Conservation (phyloP, 2,113 vertebrate species). For the Bubalus kerabau region DNA sequence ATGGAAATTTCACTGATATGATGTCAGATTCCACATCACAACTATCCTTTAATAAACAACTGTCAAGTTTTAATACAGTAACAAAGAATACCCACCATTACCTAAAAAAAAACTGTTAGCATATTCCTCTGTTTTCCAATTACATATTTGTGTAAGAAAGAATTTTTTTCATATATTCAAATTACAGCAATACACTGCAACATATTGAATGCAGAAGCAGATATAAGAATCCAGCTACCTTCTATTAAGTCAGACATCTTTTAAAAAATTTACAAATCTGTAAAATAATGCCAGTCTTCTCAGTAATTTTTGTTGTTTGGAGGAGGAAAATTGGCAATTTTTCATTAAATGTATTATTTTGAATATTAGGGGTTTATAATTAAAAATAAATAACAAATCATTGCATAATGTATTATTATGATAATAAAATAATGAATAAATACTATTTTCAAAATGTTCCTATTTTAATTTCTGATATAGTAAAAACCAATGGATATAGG, state of each 20-base stretch:
- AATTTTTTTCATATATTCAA: not conserved
- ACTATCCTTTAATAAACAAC: not conserved
- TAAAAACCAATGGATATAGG: not conserved
- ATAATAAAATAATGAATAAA: not conserved
- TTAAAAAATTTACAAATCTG: not conserved
- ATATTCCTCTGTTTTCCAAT: not conserved
- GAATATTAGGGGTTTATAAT: not conserved
- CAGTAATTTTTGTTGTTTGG: not conserved
- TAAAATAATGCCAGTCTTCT: not conserved
- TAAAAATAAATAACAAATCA: not conserved
- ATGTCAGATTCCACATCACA: not conserved
- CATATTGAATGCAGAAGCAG: not conserved
- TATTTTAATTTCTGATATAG: not conserved
- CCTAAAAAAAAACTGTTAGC: not conserved
- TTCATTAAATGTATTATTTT: slow-evolving; percentile 1
- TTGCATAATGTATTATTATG: not conserved
- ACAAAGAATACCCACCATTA: not conserved
- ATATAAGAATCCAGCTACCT: not conserved
- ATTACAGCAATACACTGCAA: not conserved
- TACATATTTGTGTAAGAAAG: not conserved
- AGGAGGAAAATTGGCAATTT: not conserved
- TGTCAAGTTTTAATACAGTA: not conserved
- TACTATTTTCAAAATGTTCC: not conserved
- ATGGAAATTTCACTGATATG: not conserved
- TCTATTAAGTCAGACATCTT: not conserved